These are phyloP conservation scores for Periparus ater DNA, from an alignment of 2,797 vertebrate genomes.

Conservation along the genomic window DNA sequence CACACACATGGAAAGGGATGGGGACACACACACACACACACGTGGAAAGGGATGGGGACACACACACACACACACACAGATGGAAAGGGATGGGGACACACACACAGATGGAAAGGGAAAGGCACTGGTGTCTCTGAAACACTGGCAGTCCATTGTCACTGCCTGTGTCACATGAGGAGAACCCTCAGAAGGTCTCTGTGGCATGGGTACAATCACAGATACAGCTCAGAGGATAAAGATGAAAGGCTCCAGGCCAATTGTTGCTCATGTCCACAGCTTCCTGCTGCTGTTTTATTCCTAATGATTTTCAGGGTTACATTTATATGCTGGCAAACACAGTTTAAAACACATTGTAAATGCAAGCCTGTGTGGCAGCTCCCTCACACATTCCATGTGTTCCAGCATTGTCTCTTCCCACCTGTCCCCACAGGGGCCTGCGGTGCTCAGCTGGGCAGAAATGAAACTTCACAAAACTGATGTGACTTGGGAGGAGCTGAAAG, in stretches of 20 bases:
- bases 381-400: neutral
- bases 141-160: neutral
- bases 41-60: too few relatives aligned
- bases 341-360: neutral
- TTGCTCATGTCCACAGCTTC: neutral
- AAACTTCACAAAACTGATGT: neutral
- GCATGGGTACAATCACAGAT: neutral
- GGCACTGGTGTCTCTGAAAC: neutral
- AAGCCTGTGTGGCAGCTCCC: neutral
- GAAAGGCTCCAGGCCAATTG: neutral
- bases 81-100: too few relatives aligned
- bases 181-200: neutral
- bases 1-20: too few relatives aligned
- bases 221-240: neutral
- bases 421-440: rapidly evolving
- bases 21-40: too few relatives aligned
- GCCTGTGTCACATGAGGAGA: neutral
- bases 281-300: neutral
- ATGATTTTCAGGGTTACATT: neutral
- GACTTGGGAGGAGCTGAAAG: neutral
- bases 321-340: neutral
- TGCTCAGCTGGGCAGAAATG: neutral
- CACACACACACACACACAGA: too few relatives aligned
- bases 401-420: rapidly evolving
- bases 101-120: neutral